These are phyloP conservation scores for Polydrusus cervinus DNA, from an alignment of 2,888 invertebrate genomes.

Conservation along the genomic window DNA sequence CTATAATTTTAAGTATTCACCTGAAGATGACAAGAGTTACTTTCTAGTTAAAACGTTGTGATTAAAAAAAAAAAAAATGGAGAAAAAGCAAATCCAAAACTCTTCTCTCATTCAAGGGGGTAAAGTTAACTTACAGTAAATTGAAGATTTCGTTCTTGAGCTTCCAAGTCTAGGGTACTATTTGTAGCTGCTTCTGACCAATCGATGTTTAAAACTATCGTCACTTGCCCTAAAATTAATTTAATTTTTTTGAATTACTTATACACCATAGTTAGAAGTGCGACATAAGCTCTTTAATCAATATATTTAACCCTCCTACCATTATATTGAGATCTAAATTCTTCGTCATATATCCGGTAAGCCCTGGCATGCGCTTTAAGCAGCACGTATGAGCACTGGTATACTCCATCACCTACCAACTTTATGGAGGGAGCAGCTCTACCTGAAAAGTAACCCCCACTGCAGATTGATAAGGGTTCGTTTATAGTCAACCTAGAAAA, in stretches of 20 bases:
- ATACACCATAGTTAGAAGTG: too few species aligned
- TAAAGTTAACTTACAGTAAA: slow-evolving; percentile 31
- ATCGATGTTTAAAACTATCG: slow-evolving; percentile 21
- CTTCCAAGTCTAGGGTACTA: slow-evolving; percentile 29
- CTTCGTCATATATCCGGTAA: slow-evolving; percentile 77
- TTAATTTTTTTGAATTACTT: too few species aligned
- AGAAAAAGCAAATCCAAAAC: too few species aligned
- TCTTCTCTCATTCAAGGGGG: too few species aligned
- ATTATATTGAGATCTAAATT: slow-evolving; percentile 70
- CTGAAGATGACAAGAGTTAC: too few species aligned
- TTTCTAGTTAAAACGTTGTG: too few species aligned
- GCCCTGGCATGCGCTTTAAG: slow-evolving; percentile 80
- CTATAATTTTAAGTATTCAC: too few species aligned
- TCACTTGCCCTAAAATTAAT: slow-evolving; percentile 27
- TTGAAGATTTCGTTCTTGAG: slow-evolving; percentile 30
- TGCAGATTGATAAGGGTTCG: slow-evolving; percentile 23
- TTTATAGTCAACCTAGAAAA: slow-evolving; percentile 30
- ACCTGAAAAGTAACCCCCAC: slow-evolving; percentile 26
- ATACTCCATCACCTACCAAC: slow-evolving; percentile 62
- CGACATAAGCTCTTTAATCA: too few species aligned
- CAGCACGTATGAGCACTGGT: slow-evolving; percentile 78
- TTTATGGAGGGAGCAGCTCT: slow-evolving; percentile 24
- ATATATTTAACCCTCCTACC: not conserved
- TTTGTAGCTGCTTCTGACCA: slow-evolving; percentile 37
- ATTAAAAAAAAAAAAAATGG: too few species aligned